These are phyloP conservation scores for Tenebrosternarchus preto DNA, from an alignment of 2,113 vertebrate species.

Conservation along the genomic window DNA sequence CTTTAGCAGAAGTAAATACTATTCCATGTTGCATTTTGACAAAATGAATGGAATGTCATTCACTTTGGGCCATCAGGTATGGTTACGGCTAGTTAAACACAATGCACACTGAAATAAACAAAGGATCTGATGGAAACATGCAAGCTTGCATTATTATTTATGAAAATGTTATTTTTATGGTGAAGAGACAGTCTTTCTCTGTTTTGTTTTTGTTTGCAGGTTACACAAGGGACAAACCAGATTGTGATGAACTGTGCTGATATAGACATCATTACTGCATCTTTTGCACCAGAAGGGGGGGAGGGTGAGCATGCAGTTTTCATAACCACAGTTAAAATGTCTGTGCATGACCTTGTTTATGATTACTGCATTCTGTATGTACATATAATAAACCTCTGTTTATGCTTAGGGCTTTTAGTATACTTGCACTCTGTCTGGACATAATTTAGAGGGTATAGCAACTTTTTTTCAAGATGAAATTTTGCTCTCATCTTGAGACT, in stretches of 20 bases:
- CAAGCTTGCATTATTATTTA: background rate
- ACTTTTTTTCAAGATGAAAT: too few species aligned
- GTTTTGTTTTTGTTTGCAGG: constrained; percentile 75
- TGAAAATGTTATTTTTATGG: background rate
- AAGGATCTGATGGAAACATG: too few species aligned
- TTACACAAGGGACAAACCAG: constrained; percentile 93
- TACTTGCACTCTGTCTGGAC: background rate
- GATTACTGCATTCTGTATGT: background rate
- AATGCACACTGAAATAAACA: background rate
- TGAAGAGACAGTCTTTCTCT: background rate
- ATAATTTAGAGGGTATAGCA: background rate
- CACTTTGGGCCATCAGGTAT: background rate
- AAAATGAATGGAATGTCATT: background rate
- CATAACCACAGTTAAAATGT: background rate
- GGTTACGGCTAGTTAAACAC: background rate
- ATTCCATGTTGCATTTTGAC: background rate
- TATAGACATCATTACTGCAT: constrained; percentile 98
- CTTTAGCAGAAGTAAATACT: background rate
- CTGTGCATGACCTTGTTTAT: background rate
- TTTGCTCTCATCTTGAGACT: background rate
- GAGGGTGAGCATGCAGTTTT: constrained; percentile 80
- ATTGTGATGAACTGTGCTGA: constrained; percentile 99
- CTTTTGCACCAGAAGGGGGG: constrained; percentile 88
- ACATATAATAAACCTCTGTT: too few species aligned
- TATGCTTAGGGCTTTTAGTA: too few species aligned